phyloP scores from a whole-genome alignment of 1,140 invertebrate genomes.

The Platyura marginata region DNA sequence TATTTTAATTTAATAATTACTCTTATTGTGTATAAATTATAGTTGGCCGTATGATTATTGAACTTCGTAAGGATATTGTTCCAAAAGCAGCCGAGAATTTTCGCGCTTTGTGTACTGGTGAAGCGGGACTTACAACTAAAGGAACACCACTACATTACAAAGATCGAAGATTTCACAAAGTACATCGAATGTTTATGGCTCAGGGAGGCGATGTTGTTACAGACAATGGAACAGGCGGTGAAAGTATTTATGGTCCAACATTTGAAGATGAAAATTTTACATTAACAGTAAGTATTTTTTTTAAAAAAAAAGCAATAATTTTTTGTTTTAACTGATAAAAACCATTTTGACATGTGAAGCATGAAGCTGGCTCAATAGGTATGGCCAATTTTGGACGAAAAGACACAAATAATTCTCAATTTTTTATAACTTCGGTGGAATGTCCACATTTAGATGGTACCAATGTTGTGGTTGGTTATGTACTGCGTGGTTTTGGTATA shows the following conservation, averaged over 20 bases:
- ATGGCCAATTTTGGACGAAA: conserved; percentile 77
- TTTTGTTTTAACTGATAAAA: background rate
- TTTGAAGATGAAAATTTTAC: conserved; percentile 86
- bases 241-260: conserved; percentile 79
- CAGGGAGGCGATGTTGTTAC: conserved; percentile 66
- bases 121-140: conserved; percentile 48
- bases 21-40: conserved; percentile 10
- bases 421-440: conserved; percentile 76
- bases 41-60: conserved; percentile 65
- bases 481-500: conserved; percentile 48
- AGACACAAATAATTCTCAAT: conserved; percentile 85
- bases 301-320: too few species aligned
- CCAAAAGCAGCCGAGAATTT: conserved; percentile 89
- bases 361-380: conserved; percentile 55
- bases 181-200: conserved; percentile 57
- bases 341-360: conserved; percentile 23
- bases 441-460: conserved; percentile 72
- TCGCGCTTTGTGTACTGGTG: conserved; percentile 71
- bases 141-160: conserved; percentile 52
- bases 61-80: conserved; percentile 66
- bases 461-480: conserved; percentile 80
- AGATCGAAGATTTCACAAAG: conserved; percentile 54
- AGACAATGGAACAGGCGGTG: conserved; percentile 65
- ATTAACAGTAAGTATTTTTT: conserved; percentile 31
- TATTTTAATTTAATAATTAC: too few species aligned